Evolutionary conservation across 2,888 invertebrate species (phyloP).

Genomic region (Dolichopus griseipennis): DNA sequence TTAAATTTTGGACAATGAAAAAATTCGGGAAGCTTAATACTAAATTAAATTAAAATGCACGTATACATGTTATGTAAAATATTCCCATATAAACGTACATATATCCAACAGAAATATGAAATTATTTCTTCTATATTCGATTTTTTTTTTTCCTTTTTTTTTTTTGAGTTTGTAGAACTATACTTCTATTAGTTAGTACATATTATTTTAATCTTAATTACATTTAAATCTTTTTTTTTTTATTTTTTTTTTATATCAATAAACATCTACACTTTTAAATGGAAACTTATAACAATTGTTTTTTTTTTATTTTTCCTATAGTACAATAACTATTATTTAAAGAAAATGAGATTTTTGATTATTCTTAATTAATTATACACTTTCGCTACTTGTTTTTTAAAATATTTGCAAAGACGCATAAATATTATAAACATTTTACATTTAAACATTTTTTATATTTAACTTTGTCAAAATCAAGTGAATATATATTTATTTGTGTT

Average conservation of each 20-base stretch:
- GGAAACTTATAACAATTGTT: background rate
- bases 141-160: too few species aligned
- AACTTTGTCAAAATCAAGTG: background rate
- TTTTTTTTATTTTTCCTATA: background rate
- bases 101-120: background rate
- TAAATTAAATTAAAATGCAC: background rate
- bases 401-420: conserved; percentile 6
- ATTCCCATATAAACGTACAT: background rate
- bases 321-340: background rate
- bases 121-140: background rate
- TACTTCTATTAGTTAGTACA: background rate
- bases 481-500: background rate
- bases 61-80: background rate
- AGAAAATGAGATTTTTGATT: background rate
- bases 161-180: background rate
- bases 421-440: conserved; percentile 2
- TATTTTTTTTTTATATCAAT: background rate
- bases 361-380: conserved; percentile 2
- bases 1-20: background rate
- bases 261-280: conserved; percentile 4
- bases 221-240: background rate
- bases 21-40: background rate
- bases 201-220: background rate
- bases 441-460: background rate
- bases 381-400: background rate